Evolutionary conservation across 2,113 vertebrate genomes (phyloP).

Genomic region (Porphyrio hochstetteri): DNA sequence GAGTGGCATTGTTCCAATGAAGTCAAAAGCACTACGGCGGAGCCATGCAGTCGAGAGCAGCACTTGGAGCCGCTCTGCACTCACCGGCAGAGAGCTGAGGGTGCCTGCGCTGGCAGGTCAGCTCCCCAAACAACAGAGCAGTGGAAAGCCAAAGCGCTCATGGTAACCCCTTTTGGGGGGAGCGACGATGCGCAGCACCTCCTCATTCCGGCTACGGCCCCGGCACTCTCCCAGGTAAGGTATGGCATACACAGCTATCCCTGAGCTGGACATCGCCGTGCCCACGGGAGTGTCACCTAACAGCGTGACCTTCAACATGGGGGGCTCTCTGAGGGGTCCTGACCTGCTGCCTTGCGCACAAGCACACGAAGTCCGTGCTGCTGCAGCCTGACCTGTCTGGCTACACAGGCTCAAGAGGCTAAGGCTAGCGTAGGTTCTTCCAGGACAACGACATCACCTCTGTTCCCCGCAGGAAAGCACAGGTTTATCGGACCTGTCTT

Average conservation of each 20-base stretch:
- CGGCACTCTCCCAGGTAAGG: neutral
- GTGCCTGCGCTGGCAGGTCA: neutral
- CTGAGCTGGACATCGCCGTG: neutral
- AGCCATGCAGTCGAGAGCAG: neutral
- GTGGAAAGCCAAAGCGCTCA: neutral
- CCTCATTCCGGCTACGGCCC: neutral
- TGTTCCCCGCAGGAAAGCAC: neutral
- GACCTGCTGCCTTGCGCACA: neutral
- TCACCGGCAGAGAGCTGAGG: neutral
- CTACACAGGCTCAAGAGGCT: neutral
- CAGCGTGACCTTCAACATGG: neutral
- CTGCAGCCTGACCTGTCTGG: neutral
- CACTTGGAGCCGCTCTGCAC: neutral
- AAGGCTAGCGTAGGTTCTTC: neutral
- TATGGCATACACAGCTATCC: fast-evolving
- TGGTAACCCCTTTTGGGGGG: no score
- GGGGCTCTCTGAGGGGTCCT: neutral
- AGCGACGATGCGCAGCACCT: neutral
- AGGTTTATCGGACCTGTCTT: neutral
- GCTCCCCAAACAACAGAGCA: neutral
- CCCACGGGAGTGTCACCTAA: neutral
- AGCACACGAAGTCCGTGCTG: neutral
- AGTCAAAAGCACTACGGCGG: neutral
- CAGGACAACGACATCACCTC: neutral
- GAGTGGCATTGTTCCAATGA: neutral